These are phyloP conservation scores for Sebastes miniatus DNA, from an alignment of 2,797 vertebrate species.

Conservation along the genomic window DNA sequence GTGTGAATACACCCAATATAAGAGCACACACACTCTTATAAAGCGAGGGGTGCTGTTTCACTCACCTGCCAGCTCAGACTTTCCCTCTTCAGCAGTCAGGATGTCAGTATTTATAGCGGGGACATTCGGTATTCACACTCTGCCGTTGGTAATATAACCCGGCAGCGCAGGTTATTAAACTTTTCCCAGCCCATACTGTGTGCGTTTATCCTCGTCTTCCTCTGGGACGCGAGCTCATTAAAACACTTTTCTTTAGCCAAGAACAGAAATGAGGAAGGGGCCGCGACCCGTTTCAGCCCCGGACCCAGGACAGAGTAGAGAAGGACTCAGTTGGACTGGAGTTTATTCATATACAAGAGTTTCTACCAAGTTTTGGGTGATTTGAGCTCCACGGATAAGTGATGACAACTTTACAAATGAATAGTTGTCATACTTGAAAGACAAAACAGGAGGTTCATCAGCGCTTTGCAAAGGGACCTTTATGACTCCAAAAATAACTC, in stretches of 20 bases:
- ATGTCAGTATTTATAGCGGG: background rate
- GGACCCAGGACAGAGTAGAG: background rate
- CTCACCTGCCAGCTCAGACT: background rate
- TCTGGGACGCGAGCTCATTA: conserved; percentile 35
- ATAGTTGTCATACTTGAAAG: background rate
- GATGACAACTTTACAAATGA: background rate
- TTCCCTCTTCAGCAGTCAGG: background rate
- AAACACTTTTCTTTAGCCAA: background rate
- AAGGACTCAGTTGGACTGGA: background rate
- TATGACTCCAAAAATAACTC: background rate
- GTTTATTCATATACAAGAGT: background rate
- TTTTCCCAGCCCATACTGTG: background rate
- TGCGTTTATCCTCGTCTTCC: conserved; percentile 8
- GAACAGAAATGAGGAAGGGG: conserved; percentile 13
- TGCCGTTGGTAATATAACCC: background rate
- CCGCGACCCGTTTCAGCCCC: background rate
- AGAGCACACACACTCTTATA: background rate
- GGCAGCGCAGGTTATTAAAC: conserved; percentile 33
- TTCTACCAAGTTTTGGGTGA: background rate
- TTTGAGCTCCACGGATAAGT: background rate
- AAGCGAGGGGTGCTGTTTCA: background rate
- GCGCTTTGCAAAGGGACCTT: background rate
- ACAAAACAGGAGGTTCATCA: background rate
- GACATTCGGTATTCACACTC: conserved; percentile 20
- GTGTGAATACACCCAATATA: background rate